Percentiles rank a stretch among this genome's conserved stretches.
phyloP scores from a whole-genome alignment of 1,140 invertebrate genomes.

The Drosophila elegans region DNA sequence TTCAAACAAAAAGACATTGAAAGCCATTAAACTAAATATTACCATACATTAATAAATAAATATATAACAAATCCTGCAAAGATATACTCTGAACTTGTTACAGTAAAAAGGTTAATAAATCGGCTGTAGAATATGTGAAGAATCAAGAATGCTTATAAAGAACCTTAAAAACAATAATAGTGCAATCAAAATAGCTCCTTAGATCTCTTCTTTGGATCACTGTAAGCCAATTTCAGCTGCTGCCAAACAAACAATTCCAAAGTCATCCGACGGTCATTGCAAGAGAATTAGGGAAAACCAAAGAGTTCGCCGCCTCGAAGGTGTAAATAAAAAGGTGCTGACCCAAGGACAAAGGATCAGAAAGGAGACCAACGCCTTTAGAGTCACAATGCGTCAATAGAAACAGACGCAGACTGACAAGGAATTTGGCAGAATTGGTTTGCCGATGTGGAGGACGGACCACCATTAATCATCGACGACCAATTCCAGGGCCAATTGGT shows the following conservation, averaged over 20 bases:
- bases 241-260: constrained; percentile 60
- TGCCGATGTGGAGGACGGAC: constrained; percentile 1
- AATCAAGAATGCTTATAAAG: constrained; percentile 2
- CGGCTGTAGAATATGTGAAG: constrained; percentile 1
- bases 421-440: constrained; percentile 55
- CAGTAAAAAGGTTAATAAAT: background rate
- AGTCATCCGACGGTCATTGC: constrained; percentile 69
- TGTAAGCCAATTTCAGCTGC: constrained; percentile 49
- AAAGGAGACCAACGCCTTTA: constrained; percentile 64
- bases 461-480: constrained; percentile 64
- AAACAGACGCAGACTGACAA: constrained; percentile 44
- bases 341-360: constrained; percentile 60
- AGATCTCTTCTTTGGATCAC: constrained; percentile 18
- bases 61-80: background rate
- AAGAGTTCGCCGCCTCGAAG: constrained; percentile 44
- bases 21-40: background rate
- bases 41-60: no score
- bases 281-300: constrained; percentile 54
- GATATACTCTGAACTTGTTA: background rate
- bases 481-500: constrained; percentile 44
- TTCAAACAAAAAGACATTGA: no score
- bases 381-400: constrained; percentile 69
- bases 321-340: constrained; percentile 69
- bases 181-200: constrained; percentile 41
- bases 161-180: constrained; percentile 25